phyloP scores from a whole-genome alignment of 2,113 vertebrate genomes.

The Rostratula benghalensis region DNA sequence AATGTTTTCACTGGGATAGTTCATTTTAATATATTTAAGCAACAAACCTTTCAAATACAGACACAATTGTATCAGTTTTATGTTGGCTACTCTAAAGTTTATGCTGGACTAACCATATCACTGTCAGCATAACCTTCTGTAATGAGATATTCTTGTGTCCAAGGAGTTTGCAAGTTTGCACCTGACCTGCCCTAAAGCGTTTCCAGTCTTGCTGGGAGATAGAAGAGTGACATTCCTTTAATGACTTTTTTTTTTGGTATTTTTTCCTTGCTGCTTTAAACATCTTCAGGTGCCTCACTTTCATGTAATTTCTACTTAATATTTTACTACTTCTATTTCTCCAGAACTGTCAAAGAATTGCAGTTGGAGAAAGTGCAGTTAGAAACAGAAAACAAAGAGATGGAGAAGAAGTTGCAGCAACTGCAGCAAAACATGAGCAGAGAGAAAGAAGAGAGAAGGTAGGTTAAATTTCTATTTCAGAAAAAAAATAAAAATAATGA shows the following conservation, averaged over 20 bases:
- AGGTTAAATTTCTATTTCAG: slow-evolving; percentile 54
- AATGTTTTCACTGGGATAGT: neutral
- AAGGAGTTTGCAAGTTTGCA: neutral
- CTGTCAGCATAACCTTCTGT: neutral
- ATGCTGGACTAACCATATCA: neutral
- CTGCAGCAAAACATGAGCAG: slow-evolving; percentile 81
- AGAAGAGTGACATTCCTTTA: neutral
- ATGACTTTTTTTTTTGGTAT: neutral
- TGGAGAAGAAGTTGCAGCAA: slow-evolving; percentile 84
- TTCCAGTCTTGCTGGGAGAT: neutral
- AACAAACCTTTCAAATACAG: neutral
- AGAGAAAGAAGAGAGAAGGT: slow-evolving; percentile 88
- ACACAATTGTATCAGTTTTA: neutral
- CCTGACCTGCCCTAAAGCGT: neutral
- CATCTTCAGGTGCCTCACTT: neutral
- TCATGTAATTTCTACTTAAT: neutral
- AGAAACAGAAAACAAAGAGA: slow-evolving; percentile 80
- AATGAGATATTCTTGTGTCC: neutral
- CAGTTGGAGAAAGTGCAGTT: slow-evolving; percentile 80
- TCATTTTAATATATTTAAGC: neutral
- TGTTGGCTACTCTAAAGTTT: neutral
- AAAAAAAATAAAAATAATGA: neutral
- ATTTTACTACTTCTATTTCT: neutral
- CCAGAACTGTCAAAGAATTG: slow-evolving; percentile 82
- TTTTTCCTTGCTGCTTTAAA: neutral